phyloP scores from a whole-genome alignment of 1,140 invertebrate species.

The Yoshiicerus persimilis region DNA sequence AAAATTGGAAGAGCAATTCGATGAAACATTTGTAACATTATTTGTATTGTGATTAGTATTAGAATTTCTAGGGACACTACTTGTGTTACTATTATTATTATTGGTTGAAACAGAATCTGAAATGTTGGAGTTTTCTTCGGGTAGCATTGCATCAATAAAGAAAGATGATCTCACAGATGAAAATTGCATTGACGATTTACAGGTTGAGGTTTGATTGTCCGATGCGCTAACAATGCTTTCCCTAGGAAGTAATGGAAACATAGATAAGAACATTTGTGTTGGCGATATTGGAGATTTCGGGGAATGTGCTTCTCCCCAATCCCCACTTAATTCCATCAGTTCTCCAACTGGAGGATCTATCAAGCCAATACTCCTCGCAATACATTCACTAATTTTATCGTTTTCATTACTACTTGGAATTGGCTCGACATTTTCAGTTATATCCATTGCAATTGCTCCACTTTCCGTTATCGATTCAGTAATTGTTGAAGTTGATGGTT shows the following conservation, averaged over 20 bases:
- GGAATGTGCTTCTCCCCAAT: slow-evolving; percentile 36
- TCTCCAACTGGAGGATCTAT: slow-evolving; percentile 41
- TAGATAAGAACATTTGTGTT: slow-evolving; percentile 47
- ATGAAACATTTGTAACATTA: background rate
- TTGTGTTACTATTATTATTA: background rate
- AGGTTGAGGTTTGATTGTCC: background rate
- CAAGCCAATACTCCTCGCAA: slow-evolving; percentile 46
- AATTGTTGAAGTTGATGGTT: background rate
- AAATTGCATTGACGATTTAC: background rate
- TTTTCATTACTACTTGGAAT: background rate
- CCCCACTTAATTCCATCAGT: slow-evolving; percentile 44
- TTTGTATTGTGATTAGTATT: background rate
- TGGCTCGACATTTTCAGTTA: background rate
- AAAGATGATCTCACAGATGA: slow-evolving; percentile 35
- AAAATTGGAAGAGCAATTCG: background rate
- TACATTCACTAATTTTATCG: slow-evolving; percentile 49
- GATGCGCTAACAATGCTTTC: slow-evolving; percentile 25
- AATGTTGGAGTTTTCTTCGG: slow-evolving; percentile 29
- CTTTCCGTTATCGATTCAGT: background rate
- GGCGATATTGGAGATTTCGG: slow-evolving; percentile 48
- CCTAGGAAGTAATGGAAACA: slow-evolving; percentile 45
- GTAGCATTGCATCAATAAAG: slow-evolving; percentile 47
- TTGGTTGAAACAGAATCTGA: background rate
- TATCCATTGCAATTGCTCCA: background rate
- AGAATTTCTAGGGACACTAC: background rate